Percentiles rank a stretch among this genome's conserved stretches.
phyloP scores from a whole-genome alignment of 2,113 vertebrate genomes.

The Protobothrops mucrosquamatus region DNA sequence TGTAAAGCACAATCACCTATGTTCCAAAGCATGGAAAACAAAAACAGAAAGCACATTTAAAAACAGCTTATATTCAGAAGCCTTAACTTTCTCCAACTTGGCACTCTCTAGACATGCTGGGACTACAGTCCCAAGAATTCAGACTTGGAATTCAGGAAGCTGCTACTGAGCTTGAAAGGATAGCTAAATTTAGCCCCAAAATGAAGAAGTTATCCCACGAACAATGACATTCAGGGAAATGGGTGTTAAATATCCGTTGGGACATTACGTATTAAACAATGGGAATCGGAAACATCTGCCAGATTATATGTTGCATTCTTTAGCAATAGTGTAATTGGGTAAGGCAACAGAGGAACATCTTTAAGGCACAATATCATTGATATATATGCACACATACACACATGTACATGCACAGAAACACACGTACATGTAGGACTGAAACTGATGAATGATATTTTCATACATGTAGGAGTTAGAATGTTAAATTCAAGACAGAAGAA shows the following conservation, averaged over 20 bases:
- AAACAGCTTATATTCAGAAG: not conserved
- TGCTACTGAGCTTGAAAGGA: not conserved
- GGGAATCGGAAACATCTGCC: not conserved
- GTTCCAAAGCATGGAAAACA: not conserved
- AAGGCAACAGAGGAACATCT: not conserved
- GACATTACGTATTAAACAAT: not conserved
- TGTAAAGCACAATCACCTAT: not conserved
- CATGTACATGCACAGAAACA: not conserved
- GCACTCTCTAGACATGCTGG: not conserved
- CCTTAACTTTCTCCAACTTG: not conserved
- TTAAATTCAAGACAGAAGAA: not conserved
- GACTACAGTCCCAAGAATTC: not conserved
- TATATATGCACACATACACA: not conserved
- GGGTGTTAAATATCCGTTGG: not conserved
- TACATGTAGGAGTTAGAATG: not conserved
- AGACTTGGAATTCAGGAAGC: not conserved
- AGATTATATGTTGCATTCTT: not conserved
- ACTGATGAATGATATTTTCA: not conserved
- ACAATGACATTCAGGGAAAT: not conserved
- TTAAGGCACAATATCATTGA: not conserved
- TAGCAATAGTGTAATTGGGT: not conserved
- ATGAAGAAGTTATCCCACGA: not conserved
- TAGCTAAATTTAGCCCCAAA: not conserved
- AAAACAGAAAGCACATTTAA: not conserved
- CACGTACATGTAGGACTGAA: not conserved